Conservation (phyloP, 1,140 invertebrate genomes). For the Ceratitis capitata region DNA sequence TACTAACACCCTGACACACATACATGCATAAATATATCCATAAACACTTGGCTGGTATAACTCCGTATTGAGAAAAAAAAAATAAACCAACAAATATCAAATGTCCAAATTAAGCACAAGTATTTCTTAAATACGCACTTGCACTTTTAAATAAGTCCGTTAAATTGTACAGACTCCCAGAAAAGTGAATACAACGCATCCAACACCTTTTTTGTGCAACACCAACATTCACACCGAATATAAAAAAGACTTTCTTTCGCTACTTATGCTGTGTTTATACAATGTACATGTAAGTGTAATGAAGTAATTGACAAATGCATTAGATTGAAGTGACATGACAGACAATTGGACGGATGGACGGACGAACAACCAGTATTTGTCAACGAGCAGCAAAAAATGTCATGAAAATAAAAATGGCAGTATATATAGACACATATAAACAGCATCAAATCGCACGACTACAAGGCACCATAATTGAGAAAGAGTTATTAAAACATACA, state of each 20-base stretch:
- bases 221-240: constrained; percentile 5
- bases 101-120: neutral
- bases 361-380: constrained; percentile 34
- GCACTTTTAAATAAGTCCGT: constrained; percentile 6
- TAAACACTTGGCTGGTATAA: neutral
- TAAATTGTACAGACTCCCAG: constrained; percentile 3
- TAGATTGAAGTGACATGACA: constrained; percentile 30
- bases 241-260: constrained; percentile 11
- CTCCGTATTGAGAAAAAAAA: neutral
- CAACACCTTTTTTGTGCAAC: constrained; percentile 11
- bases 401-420: constrained; percentile 22
- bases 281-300: constrained; percentile 3
- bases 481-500: constrained; percentile 6
- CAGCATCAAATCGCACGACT: neutral
- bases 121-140: neutral
- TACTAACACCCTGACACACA: neutral
- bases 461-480: neutral
- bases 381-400: constrained; percentile 9
- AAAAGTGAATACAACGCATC: neutral
- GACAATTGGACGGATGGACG: too few species aligned
- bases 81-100: neutral
- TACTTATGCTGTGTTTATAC: neutral
- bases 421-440: neutral
- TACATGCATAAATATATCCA: neutral
- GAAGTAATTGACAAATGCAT: constrained; percentile 34